A percentile compares a stretch with the other conserved stretches of the same genome.
Conservation (phyloP, 2,113 vertebrate species). For the Urocynchramus pylzowi region DNA sequence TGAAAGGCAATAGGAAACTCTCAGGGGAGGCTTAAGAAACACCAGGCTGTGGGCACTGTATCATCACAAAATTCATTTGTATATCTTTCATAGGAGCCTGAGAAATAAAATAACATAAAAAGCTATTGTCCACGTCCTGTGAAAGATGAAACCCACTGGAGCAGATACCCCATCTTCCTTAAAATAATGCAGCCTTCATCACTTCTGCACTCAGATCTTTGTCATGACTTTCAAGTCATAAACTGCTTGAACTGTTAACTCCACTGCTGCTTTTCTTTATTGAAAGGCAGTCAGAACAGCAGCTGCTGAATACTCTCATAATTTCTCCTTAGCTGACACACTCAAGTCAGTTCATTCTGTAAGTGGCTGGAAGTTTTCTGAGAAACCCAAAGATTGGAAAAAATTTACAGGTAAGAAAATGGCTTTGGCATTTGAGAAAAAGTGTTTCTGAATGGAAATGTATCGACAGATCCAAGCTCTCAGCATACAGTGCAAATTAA, state of each 20-base stretch:
- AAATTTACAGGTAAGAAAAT: constrained; percentile 50
- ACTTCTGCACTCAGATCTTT: constrained; percentile 32
- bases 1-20: not conserved
- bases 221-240: constrained; percentile 39
- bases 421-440: constrained; percentile 20
- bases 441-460: not conserved
- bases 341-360: constrained; percentile 29
- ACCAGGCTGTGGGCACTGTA: not conserved
- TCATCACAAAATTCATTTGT: constrained; percentile 19
- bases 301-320: not conserved
- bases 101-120: constrained; percentile 75
- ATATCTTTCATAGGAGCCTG: constrained; percentile 6
- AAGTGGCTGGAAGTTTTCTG: not conserved
- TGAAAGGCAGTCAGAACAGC: constrained; percentile 19
- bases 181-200: constrained; percentile 66
- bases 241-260: constrained; percentile 41
- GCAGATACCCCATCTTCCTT: constrained; percentile 62
- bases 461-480: not conserved
- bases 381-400: constrained; percentile 26
- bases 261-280: not conserved
- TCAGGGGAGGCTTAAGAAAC: not conserved
- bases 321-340: constrained; percentile 41
- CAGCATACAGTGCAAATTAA: not conserved
- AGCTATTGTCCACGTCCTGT: constrained; percentile 68
- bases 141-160: constrained; percentile 70